phyloP scores from a whole-genome alignment of 2,113 vertebrate species.

The Corydoras maculifer region DNA sequence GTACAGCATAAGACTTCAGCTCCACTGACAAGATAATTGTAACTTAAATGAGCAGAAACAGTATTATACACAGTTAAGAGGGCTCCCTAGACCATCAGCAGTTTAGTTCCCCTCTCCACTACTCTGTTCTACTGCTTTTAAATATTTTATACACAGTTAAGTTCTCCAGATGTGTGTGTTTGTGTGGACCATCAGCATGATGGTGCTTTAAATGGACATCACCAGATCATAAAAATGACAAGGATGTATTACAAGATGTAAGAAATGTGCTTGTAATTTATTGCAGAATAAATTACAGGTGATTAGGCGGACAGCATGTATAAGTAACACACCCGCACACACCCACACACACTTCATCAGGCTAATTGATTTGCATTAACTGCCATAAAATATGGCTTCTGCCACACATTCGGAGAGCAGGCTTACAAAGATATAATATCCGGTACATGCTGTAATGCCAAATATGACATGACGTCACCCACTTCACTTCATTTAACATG shows the following conservation, averaged over 20 bases:
- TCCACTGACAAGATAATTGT: no score
- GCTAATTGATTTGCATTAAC: conserved; percentile 9
- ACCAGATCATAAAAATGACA: not conserved
- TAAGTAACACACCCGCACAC: not conserved
- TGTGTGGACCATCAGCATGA: not conserved
- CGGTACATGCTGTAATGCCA: no score
- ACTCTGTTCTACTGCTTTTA: no score
- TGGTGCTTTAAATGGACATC: conserved; percentile 3
- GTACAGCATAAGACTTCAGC: no score
- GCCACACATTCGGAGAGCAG: not conserved
- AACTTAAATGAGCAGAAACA: no score
- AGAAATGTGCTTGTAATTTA: conserved; percentile 33
- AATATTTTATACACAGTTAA: no score
- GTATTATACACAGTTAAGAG: no score
- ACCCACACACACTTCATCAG: conserved; percentile 1
- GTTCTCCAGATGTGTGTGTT: not conserved
- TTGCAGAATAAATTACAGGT: conserved; percentile 39
- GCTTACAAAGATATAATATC: not conserved
- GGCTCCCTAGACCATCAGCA: no score
- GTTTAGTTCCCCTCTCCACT: no score
- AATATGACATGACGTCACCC: no score
- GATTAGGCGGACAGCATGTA: conserved; percentile 29
- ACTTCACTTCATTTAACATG: no score
- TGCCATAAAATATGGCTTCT: not conserved
- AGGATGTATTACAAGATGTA: conserved; percentile 1